Conservation (phyloP, 2,113 vertebrate species). For the Lasiurus borealis region DNA sequence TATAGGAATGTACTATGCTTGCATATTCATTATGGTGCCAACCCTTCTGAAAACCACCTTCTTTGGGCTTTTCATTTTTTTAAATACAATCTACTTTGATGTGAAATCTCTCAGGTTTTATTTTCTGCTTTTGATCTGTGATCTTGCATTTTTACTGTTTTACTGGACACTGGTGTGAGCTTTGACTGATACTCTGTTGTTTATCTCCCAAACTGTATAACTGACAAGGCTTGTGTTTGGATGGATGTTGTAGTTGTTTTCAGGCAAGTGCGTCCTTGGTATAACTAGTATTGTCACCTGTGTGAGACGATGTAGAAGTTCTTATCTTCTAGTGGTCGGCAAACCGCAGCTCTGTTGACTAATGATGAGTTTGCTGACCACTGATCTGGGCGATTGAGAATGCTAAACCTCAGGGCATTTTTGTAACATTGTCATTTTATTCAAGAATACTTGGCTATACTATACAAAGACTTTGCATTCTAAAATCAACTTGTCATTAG, state of each 20-base stretch:
- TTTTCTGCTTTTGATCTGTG: background rate
- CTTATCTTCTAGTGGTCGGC: background rate
- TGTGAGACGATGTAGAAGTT: background rate
- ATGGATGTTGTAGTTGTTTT: background rate
- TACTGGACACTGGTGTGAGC: background rate
- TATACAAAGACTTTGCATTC: background rate
- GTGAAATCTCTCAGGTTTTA: background rate
- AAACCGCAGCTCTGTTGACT: too few species aligned
- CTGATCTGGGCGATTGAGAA: background rate
- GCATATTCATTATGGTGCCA: background rate
- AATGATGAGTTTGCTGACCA: too few species aligned
- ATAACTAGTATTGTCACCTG: background rate
- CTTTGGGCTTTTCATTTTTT: background rate
- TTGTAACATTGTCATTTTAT: constrained; percentile 1
- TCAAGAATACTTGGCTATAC: background rate
- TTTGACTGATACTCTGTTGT: background rate
- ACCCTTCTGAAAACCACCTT: background rate
- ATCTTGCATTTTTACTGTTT: background rate
- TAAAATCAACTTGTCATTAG: background rate
- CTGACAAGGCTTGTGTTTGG: background rate
- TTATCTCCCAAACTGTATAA: background rate
- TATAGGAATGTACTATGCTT: background rate
- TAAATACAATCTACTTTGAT: background rate
- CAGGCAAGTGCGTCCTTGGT: background rate
- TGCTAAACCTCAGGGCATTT: background rate